Evolutionary conservation across 1,140 invertebrate genomes (phyloP).

Genomic region (Drosophila miranda): DNA sequence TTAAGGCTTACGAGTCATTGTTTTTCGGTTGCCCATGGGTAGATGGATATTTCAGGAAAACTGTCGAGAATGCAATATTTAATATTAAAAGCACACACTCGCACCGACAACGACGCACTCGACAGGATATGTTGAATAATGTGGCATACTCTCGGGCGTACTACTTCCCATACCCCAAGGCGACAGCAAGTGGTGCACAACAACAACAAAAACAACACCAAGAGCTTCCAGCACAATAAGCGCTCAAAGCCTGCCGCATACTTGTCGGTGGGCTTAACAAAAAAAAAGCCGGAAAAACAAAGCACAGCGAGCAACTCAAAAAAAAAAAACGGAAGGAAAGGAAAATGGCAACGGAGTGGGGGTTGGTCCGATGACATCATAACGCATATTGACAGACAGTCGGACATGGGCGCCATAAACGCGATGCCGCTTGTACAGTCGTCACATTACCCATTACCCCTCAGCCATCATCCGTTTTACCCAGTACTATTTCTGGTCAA

Average conservation of each 20-base stretch:
- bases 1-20: no score
- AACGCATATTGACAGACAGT: conserved; percentile 44
- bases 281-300: conserved; percentile 28
- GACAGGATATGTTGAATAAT: conserved; percentile 51
- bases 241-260: conserved; percentile 29
- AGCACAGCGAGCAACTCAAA: conserved; percentile 14
- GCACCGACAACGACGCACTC: conserved; percentile 31
- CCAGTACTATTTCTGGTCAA: conserved; percentile 13
- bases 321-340: conserved; percentile 3
- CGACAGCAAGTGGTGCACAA: conserved; percentile 21
- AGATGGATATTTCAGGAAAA: no score
- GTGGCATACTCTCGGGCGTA: conserved; percentile 50
- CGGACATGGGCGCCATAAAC: no score
- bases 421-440: conserved; percentile 31
- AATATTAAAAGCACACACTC: no score
- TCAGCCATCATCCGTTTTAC: no score
- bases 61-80: no score
- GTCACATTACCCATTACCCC: no score
- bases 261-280: conserved; percentile 38
- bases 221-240: background rate
- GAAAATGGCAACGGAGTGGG: conserved; percentile 7
- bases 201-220: background rate
- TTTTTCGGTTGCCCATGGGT: no score
- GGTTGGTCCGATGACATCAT: conserved; percentile 59
- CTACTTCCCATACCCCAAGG: conserved; percentile 9